Base-by-base conservation (phyloP, 2,797 vertebrate genomes). In the Botia almorhae region DNA sequence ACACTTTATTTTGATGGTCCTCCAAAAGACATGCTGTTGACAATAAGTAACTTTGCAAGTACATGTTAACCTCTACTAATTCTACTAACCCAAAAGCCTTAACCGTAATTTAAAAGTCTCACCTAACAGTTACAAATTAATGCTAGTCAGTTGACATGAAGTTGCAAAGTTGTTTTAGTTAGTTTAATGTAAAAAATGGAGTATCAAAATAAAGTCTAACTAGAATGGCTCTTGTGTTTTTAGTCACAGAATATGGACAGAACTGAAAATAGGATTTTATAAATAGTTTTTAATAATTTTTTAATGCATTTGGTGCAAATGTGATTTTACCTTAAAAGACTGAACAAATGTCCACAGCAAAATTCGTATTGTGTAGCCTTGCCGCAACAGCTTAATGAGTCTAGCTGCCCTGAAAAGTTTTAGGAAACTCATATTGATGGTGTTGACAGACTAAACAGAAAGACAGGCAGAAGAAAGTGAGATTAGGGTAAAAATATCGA, bases 271-370 rank as follows among this genome's bases (percentile, higher is more conserved):
- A 14, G 12, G 21, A 60, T 60, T 23, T 3, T 7, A 46, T 26
- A 4, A 39, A 12, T 3, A 29, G 12, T 36, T 2, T 33, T 33
- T 33, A 33, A 33, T 3, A 33, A 33, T 3, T 33, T 33, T 3
- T 33, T 3, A 33, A 33, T 19, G n/a, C 2, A 46, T 13, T 48
- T 2, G 21, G 21, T 48, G 11, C 43, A 60, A 43, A 53, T 7
- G 10, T 10, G 13, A 65, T 64, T 90, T 79, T 85, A 98, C 98
- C 96, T 99, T 99, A 83, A 99, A 99, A 56, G 98, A 99, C 80
- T 99, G 98, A 60, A 99, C 97, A 0, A 99, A 99, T 0, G 98
- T 99, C 98, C 98, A 99, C n/a, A 99, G 95, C 56, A 99, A 92
- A 82, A 99, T 99, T 0, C 97, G 96, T 39, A 99, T 99, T 86